Base-by-base conservation (phyloP, 2,888 invertebrate genomes). In the Hirudinaria manillensis region DNA sequence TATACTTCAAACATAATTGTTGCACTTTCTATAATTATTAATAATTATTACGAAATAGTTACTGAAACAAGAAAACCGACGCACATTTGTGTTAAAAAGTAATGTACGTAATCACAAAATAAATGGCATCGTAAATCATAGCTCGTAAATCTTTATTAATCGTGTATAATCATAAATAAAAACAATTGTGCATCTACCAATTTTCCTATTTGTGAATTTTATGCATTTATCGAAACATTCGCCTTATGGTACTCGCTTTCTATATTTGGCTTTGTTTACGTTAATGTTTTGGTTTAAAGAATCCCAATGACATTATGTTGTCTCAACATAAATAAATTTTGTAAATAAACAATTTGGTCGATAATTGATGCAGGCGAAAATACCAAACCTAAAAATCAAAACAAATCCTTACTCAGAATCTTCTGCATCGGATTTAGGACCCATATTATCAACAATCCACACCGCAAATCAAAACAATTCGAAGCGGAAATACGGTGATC, bases 361-460 rank as follows among this genome's bases (percentile, higher is more conserved):
- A 68, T 34, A 32, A 68, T 68, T 68, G 29, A 61, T 61, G 24
- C 24, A 27, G 29, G 13, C 61, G 61, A 13, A 68, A 68, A 61
- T 61, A 61, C 61, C 29, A 61, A 61, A 61, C 21, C 3, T 1
- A 61, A 61, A 61, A 27, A 19, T 61, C 24, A 61, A 29, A 61
- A 61, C 29, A 61, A 61, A 61, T 61, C 29, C 61, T 21, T 61
- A 68, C 68, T 68, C 68, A 68, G 68, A 68, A 68, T 68, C 68
- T 34, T n/a, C 36, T 68, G 68, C 68, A 32, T 68, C 68, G 7
- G 36, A 34, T 29, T 68, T 36, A 2, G 36, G 32, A 32, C 68
- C 29, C 61, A 61, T 61, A 61, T 61, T 61, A 61, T 24, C 24
- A 45, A 45, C 45, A 45, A 45, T 45, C 45, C 45, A 45, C 45